Evolutionary conservation across 2,888 invertebrate genomes (phyloP).

Genomic region (Acrobasis suavella): DNA sequence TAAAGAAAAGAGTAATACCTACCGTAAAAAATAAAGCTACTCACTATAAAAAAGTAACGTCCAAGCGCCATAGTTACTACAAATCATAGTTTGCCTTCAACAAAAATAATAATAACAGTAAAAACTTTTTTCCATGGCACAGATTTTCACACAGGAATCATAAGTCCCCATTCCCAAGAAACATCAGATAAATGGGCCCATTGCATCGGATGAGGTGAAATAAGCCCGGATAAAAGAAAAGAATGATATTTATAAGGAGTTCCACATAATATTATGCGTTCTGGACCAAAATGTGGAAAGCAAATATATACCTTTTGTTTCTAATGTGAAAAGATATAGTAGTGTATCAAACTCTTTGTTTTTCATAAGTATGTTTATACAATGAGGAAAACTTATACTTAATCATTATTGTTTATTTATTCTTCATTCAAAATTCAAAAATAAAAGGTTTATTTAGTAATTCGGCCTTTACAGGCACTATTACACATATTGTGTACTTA

Average conservation of each 20-base stretch:
- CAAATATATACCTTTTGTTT: not conserved
- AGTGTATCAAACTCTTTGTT: too few species aligned
- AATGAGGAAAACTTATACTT: too few species aligned
- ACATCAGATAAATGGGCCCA: conserved; percentile 35
- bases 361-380: too few species aligned
- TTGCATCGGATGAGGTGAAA: conserved; percentile 27
- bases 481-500: too few species aligned
- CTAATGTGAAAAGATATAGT: not conserved
- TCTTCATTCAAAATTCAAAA: too few species aligned
- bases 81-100: not conserved
- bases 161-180: conserved; percentile 14
- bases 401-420: too few species aligned
- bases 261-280: not conserved
- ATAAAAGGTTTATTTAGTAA: too few species aligned
- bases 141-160: conserved; percentile 22
- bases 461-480: too few species aligned
- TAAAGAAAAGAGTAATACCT: too few species aligned
- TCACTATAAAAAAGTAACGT: too few species aligned
- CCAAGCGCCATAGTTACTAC: not conserved
- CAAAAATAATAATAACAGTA: not conserved
- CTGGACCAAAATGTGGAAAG: not conserved
- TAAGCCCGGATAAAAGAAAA: conserved; percentile 21
- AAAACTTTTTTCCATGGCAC: conserved; percentile 3
- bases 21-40: too few species aligned
- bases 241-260: conserved; percentile 18